These are phyloP conservation scores for Leucania comma DNA, from an alignment of 2,888 invertebrate genomes.

Conservation along the genomic window DNA sequence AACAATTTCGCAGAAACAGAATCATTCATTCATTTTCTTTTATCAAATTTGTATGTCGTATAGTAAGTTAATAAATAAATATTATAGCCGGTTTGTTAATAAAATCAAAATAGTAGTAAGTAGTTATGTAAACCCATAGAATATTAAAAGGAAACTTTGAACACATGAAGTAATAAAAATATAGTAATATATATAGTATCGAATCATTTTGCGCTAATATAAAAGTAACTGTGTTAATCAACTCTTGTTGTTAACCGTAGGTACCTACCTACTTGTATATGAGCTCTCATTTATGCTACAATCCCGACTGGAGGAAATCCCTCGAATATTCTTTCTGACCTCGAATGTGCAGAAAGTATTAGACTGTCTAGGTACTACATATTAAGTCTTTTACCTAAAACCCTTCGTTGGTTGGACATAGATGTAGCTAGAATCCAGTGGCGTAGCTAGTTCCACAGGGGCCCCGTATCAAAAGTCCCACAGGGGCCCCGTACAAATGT, in stretches of 20 bases:
- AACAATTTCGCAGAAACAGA: no score
- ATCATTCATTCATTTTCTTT: no score
- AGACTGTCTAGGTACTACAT: constrained; percentile 13
- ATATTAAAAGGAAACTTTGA: neutral
- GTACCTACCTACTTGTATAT: no score
- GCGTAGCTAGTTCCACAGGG: no score
- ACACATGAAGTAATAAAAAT: neutral
- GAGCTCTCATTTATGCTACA: constrained; percentile 18
- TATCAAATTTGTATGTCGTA: no score
- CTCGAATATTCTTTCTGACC: constrained; percentile 16
- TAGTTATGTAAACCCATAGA: no score
- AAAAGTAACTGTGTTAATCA: neutral
- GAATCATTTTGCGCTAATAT: neutral
- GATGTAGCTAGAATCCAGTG: neutral
- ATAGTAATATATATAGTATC: no score
- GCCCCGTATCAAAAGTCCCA: no score
- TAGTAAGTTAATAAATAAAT: no score
- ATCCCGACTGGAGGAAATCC: constrained; percentile 20
- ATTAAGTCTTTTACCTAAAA: neutral
- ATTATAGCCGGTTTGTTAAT: no score
- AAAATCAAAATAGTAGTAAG: neutral
- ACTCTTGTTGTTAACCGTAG: neutral
- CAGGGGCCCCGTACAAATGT: no score
- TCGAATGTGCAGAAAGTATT: constrained; percentile 18
- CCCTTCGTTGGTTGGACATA: neutral